Base-by-base conservation (phyloP, 2,888 invertebrate genomes). In the Eupithecia subfuscata region DNA sequence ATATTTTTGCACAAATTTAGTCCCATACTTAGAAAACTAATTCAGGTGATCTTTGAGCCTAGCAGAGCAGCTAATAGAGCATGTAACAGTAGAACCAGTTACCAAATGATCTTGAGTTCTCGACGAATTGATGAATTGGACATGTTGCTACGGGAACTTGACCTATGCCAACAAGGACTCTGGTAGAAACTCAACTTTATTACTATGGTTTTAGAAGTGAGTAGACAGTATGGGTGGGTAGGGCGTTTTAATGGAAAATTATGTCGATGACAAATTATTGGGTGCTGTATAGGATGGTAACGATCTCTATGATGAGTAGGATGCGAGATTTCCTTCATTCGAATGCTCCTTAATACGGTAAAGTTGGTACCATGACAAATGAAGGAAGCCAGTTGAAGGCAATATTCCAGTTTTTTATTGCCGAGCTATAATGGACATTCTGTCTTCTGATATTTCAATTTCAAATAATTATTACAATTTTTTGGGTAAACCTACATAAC, bases 11-110 rank as follows among this genome's bases (percentile, higher is more conserved):
- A 60, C 60, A 25, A 12, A 43, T 48, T 48, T 34, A 16, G 69
- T 40, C 71, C 71, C 71, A 70, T 70, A 73, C 69, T 72, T 69
- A 72, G 52, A 72, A 40, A 40, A 56, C 52, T 72, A 72, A 74
- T 73, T 45, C 56, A 48, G 75, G 11, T 65, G 65, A 37, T 67
- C 65, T 30, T 25, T 71, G 76, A 74, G 71, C 63, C 76, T 48
- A 69, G 25, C 56, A 12, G 56, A 69, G 25, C 56, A 12, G 12
- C 22, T 60, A 60, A 74, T 70, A 72, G 25, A 37, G 65, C 37
- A 60, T 52, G 69, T 74, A 76, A 72, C 72, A 72, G 71, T 74
- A 68, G 48, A 70, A 74, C 74, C 63, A 67, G 77, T 77, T 76
- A 72, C 65, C 71, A 70, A 72, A 74, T 77, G 74, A 74, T 74